phyloP scores from a whole-genome alignment of 2,113 vertebrate species.

The Onychostruthus taczanowskii region DNA sequence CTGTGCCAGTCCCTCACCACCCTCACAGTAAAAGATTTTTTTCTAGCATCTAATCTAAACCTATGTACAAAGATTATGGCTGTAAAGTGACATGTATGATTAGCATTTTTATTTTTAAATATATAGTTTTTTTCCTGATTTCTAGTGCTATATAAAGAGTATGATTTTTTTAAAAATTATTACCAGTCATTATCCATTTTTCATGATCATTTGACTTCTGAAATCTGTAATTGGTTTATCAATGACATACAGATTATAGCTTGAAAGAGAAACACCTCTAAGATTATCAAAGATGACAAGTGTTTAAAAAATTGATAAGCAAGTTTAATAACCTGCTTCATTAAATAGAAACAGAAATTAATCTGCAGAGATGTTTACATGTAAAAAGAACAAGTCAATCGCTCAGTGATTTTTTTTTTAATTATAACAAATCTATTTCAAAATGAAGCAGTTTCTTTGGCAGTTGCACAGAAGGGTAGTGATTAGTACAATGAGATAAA shows the following conservation, averaged over 20 bases:
- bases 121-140: background rate
- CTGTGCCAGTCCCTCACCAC: background rate
- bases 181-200: background rate
- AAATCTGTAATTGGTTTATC: constrained; percentile 66
- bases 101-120: background rate
- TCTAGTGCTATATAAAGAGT: background rate
- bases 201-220: constrained; percentile 56
- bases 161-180: constrained; percentile 23
- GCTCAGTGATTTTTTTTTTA: constrained; percentile 4
- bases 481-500: background rate
- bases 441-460: constrained; percentile 2
- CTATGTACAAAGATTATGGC: background rate
- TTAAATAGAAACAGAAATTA: constrained; percentile 72
- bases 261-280: constrained; percentile 74
- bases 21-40: background rate
- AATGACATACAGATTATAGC: constrained; percentile 66
- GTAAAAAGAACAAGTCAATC: constrained; percentile 54
- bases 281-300: constrained; percentile 64
- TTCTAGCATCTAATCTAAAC: background rate
- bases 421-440: constrained; percentile 53
- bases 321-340: constrained; percentile 74
- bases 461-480: background rate
- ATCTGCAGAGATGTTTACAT: constrained; percentile 66
- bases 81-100: background rate
- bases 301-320: constrained; percentile 76